phyloP scores from a whole-genome alignment of 2,888 invertebrate genomes.

The Drosophila suboccidentalis region DNA sequence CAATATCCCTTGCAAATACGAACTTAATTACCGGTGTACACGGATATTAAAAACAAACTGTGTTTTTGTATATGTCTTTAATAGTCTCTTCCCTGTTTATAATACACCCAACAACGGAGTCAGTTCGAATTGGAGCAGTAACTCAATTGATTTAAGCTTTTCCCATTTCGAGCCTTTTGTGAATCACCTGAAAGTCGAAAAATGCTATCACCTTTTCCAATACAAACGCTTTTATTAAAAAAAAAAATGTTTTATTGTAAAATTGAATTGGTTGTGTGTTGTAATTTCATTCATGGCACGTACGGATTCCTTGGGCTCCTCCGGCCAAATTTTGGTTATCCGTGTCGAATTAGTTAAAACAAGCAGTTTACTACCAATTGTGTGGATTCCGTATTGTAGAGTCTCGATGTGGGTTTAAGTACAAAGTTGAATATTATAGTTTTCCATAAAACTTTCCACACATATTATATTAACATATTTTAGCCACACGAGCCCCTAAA shows the following conservation, averaged over 20 bases:
- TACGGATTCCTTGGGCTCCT: too few species aligned
- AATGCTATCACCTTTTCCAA: not conserved
- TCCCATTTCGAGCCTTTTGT: not conserved
- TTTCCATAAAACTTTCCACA: not conserved
- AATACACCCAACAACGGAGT: not conserved
- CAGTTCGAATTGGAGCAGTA: not conserved
- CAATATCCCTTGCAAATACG: not conserved
- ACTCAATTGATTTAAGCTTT: not conserved
- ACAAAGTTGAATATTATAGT: too few species aligned
- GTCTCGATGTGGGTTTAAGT: too few species aligned
- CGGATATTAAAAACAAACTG: not conserved
- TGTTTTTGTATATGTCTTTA: not conserved
- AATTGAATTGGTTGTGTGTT: not conserved
- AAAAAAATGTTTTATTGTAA: not conserved
- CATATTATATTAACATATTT: not conserved
- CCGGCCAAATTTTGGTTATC: too few species aligned
- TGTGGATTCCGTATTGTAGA: too few species aligned
- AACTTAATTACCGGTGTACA: slow-evolving; percentile 4
- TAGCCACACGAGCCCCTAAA: not conserved
- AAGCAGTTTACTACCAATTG: too few species aligned
- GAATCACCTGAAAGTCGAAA: not conserved
- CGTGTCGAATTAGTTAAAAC: too few species aligned
- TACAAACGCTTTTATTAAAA: not conserved
- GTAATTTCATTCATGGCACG: not conserved
- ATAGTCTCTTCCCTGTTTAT: not conserved